phyloP scores from a whole-genome alignment of 2,797 vertebrate species.

The Tragopan temminckii region DNA sequence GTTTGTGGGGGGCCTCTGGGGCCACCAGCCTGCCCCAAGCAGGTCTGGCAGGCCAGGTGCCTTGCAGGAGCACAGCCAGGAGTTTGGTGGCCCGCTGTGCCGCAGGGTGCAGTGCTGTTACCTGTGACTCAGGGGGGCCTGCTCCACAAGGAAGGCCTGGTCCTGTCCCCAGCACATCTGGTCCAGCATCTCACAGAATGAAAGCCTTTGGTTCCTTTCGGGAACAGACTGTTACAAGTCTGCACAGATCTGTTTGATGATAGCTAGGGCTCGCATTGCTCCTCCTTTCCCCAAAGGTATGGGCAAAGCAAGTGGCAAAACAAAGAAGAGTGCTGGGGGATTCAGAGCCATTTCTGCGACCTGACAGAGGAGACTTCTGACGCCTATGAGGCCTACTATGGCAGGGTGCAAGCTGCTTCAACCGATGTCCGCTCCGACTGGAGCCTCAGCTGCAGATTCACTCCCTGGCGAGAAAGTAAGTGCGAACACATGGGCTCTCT shows the following conservation, averaged over 20 bases:
- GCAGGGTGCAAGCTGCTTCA: constrained; percentile 79
- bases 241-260: fast-evolving
- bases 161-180: neutral
- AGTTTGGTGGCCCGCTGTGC: neutral
- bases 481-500: neutral
- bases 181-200: neutral
- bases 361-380: constrained; percentile 87
- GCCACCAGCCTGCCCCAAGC: neutral
- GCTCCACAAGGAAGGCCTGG: neutral
- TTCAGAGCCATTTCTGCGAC: constrained; percentile 83
- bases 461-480: constrained; percentile 90
- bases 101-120: neutral
- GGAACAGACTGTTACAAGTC: neutral
- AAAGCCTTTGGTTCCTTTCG: neutral
- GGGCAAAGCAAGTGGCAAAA: constrained; percentile 86
- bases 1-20: neutral
- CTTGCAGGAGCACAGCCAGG: neutral
- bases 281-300: constrained; percentile 80
- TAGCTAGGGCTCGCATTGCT: neutral
- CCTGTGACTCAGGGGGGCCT: neutral
- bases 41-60: neutral
- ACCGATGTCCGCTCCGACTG: constrained; percentile 81
- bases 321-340: constrained; percentile 84
- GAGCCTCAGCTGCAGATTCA: constrained; percentile 86
- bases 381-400: constrained; percentile 88